Evolutionary conservation across 2,113 vertebrate genomes (phyloP).

Genomic region (Mesitornis unicolor): DNA sequence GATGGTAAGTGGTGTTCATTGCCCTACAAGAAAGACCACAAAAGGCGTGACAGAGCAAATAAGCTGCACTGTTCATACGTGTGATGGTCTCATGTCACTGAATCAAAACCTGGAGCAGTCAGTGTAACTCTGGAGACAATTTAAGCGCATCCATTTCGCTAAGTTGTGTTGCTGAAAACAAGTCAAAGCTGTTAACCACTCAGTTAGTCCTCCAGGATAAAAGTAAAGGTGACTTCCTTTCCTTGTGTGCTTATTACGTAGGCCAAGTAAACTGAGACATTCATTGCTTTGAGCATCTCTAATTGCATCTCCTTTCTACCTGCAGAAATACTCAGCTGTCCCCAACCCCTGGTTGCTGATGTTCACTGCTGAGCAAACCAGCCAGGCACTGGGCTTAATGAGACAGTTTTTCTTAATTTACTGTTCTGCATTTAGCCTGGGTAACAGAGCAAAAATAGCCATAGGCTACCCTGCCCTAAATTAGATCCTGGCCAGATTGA

Average conservation of each 20-base stretch:
- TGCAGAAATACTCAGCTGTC: neutral
- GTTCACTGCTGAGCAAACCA: neutral
- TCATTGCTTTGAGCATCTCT: neutral
- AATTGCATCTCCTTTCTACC: neutral
- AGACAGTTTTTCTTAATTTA: neutral
- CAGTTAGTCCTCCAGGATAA: neutral
- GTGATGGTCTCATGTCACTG: neutral
- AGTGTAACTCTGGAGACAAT: neutral
- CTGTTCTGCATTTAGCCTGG: neutral
- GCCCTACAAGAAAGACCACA: neutral
- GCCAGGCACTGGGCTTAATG: neutral
- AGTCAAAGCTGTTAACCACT: neutral
- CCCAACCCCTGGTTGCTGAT: accelerated
- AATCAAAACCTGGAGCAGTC: neutral
- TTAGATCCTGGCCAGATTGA: neutral
- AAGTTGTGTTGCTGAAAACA: neutral
- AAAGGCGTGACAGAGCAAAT: neutral
- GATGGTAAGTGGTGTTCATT: neutral
- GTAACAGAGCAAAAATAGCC: neutral
- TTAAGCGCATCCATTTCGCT: neutral
- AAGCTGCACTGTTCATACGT: neutral
- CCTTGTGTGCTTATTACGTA: neutral
- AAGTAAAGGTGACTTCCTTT: neutral
- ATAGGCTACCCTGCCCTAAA: neutral
- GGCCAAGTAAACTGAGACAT: neutral